Evolutionary conservation across 2,888 invertebrate species (phyloP), one percentile per base, ranked within the genome.

Genomic region (Drosophila borealis): DNA sequence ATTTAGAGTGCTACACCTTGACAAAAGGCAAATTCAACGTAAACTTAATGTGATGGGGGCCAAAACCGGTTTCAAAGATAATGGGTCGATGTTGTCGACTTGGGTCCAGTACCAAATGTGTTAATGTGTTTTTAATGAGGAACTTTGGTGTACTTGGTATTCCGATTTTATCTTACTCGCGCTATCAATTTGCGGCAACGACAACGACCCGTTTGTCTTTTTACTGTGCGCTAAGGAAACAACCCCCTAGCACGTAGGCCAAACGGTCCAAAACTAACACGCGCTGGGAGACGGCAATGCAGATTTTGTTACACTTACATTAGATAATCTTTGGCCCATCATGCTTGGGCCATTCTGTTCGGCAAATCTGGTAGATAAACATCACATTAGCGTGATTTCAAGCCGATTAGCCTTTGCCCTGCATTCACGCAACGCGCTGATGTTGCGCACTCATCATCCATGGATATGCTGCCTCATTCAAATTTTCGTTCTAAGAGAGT

Each of bases 381-480:
- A 84, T 84, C 83, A 87, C 87, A 84, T 84, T 84, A 84, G 80
- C 63, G 69, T 70, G 84, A 83, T 84, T 80, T 70, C 68, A 74
- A 86, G 81, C 83, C 71, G 83, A 82, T 82, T 82, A 86, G 76
- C 60, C 29, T 29, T 29, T 29, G 29, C 29, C 8, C 29, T 29
- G 29, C 29, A 29, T 29, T 25, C 41, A 60, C 36, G 34, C 59
- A 39, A 49, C 41, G 17, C 39, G 33, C 45, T 51, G 25, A 72
- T 67, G 66, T 59, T 80, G 80, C 81, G 19, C 53, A 69, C 45
- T 86, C 84, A 83, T 78, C 51, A 48, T 49, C 21, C 33, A 8
- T 29, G 19, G 48, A 74, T 68, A 41, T 65, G 78, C 75, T 60
- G 45, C 37, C 65, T 76, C 79, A 77, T 74, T 29, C 29, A 29